These are phyloP conservation scores for Pherbina coryleti DNA, from an alignment of 2,888 invertebrate genomes.

Conservation along the genomic window DNA sequence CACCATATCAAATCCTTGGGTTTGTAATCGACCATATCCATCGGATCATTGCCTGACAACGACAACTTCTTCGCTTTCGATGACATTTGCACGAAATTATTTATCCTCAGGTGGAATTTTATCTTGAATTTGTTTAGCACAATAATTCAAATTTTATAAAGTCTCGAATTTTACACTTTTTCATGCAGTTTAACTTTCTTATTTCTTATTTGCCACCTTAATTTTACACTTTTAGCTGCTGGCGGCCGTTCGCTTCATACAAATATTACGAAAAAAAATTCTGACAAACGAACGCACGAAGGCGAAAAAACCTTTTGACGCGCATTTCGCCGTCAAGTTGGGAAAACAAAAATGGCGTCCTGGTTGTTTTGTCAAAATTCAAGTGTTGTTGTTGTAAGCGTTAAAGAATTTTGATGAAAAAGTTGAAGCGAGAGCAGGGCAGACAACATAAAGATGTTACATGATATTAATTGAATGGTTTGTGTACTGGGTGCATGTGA, in stretches of 20 bases:
- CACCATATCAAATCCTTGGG: conserved; percentile 67
- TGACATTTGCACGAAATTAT: conserved; percentile 62
- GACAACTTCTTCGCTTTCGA: conserved; percentile 66
- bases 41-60: conserved; percentile 58
- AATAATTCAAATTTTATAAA: conserved; percentile 14
- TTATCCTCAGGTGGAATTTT: conserved; percentile 65
- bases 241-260: conserved; percentile 37
- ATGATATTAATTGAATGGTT: too few species aligned
- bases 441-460: background rate
- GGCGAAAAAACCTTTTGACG: conserved; percentile 33
- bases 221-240: conserved; percentile 40
- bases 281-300: conserved; percentile 32
- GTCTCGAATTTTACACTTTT: conserved; percentile 43
- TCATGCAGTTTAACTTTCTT: conserved; percentile 13
- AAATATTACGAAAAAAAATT: conserved; percentile 25
- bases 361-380: conserved; percentile 23
- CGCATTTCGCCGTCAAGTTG: conserved; percentile 31
- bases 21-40: conserved; percentile 63
- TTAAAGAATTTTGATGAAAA: background rate
- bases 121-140: conserved; percentile 58
- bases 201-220: conserved; percentile 17
- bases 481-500: background rate
- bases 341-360: conserved; percentile 59
- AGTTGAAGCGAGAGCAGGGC: background rate
- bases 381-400: conserved; percentile 10